Conservation (phyloP, 2,888 invertebrate species). For the Atherix ibis region DNA sequence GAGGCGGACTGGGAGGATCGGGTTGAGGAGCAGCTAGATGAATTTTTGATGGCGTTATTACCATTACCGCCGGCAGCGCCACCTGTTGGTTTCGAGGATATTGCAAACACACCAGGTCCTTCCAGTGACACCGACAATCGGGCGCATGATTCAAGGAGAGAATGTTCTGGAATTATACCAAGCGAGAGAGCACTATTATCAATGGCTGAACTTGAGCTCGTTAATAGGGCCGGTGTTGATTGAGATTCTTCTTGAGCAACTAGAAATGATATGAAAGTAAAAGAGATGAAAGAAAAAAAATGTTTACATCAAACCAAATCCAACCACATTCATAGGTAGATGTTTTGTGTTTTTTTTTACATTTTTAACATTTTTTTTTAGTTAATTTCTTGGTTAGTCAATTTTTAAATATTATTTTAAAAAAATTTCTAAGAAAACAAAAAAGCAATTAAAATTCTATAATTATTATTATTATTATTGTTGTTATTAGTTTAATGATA, state of each 20-base stretch:
- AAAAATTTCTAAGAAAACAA: no score
- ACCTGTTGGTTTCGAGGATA: conserved; percentile 42
- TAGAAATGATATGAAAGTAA: no score
- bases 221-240: conserved; percentile 70
- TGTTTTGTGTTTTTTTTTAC: no score
- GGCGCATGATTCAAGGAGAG: conserved; percentile 70
- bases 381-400: no score
- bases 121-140: conserved; percentile 76
- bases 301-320: no score
- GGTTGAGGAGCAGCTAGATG: conserved; percentile 49
- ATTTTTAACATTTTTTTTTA: no score
- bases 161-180: conserved; percentile 76
- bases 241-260: conserved; percentile 80
- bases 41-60: conserved; percentile 23
- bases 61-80: conserved; percentile 14
- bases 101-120: conserved; percentile 58
- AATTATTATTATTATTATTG: no score
- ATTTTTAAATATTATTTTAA: no score
- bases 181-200: conserved; percentile 45
- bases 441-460: no score
- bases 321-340: no score
- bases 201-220: conserved; percentile 45
- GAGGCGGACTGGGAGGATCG: conserved; percentile 49
- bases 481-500: no score
- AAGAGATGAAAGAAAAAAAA: neutral